These are phyloP conservation scores for Drosophila quinaria DNA, from an alignment of 2,888 invertebrate genomes.

Conservation along the genomic window DNA sequence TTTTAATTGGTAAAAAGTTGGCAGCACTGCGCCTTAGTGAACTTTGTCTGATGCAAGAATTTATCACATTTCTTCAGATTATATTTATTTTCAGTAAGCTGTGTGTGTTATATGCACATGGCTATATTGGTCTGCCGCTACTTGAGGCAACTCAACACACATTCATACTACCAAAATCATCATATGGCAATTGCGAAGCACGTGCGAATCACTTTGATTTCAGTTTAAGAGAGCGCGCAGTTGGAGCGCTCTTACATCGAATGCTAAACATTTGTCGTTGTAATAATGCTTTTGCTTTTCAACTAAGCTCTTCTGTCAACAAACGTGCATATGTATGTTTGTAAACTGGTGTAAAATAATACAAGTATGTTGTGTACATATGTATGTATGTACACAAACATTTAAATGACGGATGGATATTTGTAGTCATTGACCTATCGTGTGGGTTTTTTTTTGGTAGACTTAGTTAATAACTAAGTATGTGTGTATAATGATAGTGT, in stretches of 20 bases:
- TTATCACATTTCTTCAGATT: constrained; percentile 53
- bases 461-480: not conserved
- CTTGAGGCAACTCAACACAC: not conserved
- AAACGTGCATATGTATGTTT: not conserved
- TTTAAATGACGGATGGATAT: not conserved
- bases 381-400: not conserved
- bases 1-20: too few relatives aligned
- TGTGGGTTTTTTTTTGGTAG: not conserved
- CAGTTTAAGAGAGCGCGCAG: constrained; percentile 17
- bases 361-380: constrained; percentile 1
- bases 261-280: not conserved
- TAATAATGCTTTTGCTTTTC: constrained; percentile 4
- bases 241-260: constrained; percentile 2
- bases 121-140: not conserved
- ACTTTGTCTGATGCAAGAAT: constrained; percentile 68
- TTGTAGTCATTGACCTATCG: constrained; percentile 22
- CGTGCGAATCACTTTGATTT: constrained; percentile 14
- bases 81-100: not conserved
- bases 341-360: constrained; percentile 2
- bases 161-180: not conserved
- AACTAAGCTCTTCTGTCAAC: constrained; percentile 23
- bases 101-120: too few relatives aligned
- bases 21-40: constrained; percentile 8
- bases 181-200: constrained; percentile 16
- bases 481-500: not conserved